Conservation (phyloP, 37 sponge, comb jelly and placozoan species). For the Mnemiopsis leidyi region DNA sequence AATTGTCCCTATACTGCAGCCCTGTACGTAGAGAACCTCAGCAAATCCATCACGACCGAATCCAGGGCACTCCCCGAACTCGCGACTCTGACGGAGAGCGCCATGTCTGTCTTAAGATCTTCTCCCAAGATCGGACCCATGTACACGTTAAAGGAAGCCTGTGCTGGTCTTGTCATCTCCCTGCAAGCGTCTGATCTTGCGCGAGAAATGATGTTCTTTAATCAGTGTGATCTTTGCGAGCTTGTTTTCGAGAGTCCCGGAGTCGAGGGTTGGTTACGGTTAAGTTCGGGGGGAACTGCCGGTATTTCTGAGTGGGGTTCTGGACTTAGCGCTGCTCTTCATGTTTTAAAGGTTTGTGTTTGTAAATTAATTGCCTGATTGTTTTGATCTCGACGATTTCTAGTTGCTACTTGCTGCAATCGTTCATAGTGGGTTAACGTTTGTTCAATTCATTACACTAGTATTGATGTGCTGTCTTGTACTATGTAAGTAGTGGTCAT, state of each 20-base stretch:
- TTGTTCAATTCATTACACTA: too few species aligned
- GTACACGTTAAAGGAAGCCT: neutral
- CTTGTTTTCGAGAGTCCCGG: neutral
- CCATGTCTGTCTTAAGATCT: neutral
- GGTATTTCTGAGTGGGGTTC: neutral
- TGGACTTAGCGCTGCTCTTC: neutral
- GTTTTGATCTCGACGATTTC: too few species aligned
- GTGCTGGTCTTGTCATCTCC: neutral
- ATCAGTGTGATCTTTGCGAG: neutral
- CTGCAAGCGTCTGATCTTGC: neutral
- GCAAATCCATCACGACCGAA: neutral
- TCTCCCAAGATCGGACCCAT: neutral
- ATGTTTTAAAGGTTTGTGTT: neutral
- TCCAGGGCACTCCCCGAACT: neutral
- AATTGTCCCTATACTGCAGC: constrained; percentile 4
- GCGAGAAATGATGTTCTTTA: neutral
- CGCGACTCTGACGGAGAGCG: neutral
- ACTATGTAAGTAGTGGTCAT: too few species aligned
- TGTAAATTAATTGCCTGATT: too few species aligned
- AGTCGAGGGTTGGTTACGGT: neutral
- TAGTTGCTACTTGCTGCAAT: too few species aligned
- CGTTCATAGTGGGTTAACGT: too few species aligned
- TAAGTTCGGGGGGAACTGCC: neutral
- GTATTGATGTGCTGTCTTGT: too few species aligned
- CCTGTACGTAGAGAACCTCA: neutral